Conservation (phyloP, 2,113 vertebrate species). For the Megaptera novaeangliae region DNA sequence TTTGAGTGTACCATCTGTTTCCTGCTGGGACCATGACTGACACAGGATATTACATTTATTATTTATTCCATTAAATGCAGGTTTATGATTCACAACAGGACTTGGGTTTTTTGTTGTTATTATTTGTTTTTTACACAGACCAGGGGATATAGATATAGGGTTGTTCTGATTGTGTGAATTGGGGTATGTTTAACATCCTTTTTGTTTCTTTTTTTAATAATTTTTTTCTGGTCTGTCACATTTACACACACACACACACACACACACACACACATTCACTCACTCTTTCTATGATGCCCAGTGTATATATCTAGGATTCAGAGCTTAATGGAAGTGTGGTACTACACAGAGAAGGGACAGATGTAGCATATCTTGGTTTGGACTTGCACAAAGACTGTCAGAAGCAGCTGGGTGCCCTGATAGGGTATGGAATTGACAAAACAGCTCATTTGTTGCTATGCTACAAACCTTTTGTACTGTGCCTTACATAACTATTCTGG, state of each 20-base stretch:
- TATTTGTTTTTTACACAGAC: constrained; percentile 20
- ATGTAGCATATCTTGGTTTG: not conserved
- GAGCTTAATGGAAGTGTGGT: not conserved
- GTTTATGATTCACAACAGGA: constrained; percentile 23
- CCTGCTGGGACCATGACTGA: constrained; percentile 39
- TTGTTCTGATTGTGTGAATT: not conserved
- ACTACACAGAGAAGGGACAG: not conserved
- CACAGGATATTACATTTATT: constrained; percentile 51
- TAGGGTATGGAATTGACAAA: not conserved
- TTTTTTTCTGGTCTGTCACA: not conserved
- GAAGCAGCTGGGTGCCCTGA: not conserved
- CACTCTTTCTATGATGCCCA: not conserved
- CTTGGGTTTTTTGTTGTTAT: not conserved
- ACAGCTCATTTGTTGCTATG: constrained; percentile 3
- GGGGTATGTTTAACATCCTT: not conserved
- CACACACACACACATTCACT: not conserved
- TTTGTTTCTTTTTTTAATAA: not conserved
- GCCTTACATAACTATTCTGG: not conserved
- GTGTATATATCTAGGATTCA: not conserved
- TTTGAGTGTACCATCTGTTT: constrained; percentile 49
- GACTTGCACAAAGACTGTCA: not conserved
- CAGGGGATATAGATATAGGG: not conserved
- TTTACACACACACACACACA: not conserved
- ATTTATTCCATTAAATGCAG: constrained; percentile 50
- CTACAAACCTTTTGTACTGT: not conserved